These are phyloP conservation scores for Hirundo rustica DNA, from an alignment of 2,797 vertebrate genomes.

Conservation along the genomic window DNA sequence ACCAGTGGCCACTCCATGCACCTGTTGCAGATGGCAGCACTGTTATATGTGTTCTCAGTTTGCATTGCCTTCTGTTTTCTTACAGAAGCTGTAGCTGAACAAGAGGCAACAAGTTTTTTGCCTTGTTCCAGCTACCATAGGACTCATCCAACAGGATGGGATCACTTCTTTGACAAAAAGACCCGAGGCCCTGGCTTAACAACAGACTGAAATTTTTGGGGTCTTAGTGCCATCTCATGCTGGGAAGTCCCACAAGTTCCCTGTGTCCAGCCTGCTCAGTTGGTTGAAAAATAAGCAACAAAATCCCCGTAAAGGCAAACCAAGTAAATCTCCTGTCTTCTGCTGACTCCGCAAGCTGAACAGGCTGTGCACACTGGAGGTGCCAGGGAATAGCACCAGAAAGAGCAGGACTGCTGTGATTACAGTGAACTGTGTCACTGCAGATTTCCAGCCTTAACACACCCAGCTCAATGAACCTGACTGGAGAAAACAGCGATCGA, in stretches of 20 bases:
- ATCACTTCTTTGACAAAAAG: not conserved
- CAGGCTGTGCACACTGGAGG: no score
- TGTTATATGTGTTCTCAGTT: not conserved
- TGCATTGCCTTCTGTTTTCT: not conserved
- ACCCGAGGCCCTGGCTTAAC: not conserved
- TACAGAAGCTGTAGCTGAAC: not conserved
- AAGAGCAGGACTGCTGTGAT: not conserved
- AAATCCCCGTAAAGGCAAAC: not conserved
- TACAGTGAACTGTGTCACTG: not conserved
- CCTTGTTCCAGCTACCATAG: not conserved
- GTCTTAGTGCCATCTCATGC: not conserved
- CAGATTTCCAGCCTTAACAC: not conserved
- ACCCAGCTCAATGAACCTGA: not conserved
- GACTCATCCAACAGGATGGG: not conserved
- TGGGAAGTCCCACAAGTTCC: not conserved
- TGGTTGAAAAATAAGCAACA: not conserved
- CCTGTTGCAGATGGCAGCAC: not conserved
- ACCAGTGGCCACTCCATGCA: not conserved
- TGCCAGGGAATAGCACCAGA: not conserved
- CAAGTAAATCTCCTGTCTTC: not conserved
- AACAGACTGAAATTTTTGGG: not conserved
- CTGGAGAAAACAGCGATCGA: not conserved
- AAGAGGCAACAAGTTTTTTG: not conserved
- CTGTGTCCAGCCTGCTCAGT: not conserved
- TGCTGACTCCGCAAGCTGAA: not conserved